A percentile compares a stretch with the other conserved stretches of the same genome.
These are phyloP conservation scores for Junco hyemalis DNA, from an alignment of 2,113 vertebrate species.

Conservation along the genomic window DNA sequence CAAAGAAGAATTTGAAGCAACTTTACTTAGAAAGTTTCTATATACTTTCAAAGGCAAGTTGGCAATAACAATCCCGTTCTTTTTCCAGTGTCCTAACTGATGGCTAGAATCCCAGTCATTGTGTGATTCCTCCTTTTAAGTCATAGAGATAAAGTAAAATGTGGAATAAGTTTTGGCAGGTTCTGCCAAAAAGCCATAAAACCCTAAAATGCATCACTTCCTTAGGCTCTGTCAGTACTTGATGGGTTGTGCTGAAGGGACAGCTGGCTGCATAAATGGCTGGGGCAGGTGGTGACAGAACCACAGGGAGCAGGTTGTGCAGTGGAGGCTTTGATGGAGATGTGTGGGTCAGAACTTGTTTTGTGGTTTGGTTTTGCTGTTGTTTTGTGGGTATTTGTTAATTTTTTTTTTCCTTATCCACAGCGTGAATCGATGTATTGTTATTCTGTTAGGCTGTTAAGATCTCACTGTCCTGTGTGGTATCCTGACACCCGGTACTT, in stretches of 20 bases:
- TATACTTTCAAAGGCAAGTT: background rate
- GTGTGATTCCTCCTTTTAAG: background rate
- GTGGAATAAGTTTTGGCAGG: background rate
- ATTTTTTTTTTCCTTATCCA: background rate
- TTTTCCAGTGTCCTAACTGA: background rate
- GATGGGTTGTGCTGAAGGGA: background rate
- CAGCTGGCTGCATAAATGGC: background rate
- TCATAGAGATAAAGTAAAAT: background rate
- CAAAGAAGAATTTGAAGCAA: background rate
- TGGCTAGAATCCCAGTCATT: background rate
- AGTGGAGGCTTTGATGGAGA: background rate
- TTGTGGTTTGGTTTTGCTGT: background rate
- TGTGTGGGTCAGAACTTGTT: background rate
- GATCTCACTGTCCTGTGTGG: background rate
- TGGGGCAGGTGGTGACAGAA: background rate
- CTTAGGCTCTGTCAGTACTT: background rate
- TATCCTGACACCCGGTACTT: background rate
- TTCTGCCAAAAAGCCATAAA: background rate
- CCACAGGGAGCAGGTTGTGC: background rate
- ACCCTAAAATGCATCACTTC: background rate
- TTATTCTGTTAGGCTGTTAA: background rate
- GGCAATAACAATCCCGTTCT: background rate
- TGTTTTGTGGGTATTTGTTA: background rate
- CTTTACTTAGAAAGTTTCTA: background rate
- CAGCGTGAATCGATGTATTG: background rate